phyloP scores from a whole-genome alignment of 2,888 invertebrate genomes.

The Eucriotettix oculatus region DNA sequence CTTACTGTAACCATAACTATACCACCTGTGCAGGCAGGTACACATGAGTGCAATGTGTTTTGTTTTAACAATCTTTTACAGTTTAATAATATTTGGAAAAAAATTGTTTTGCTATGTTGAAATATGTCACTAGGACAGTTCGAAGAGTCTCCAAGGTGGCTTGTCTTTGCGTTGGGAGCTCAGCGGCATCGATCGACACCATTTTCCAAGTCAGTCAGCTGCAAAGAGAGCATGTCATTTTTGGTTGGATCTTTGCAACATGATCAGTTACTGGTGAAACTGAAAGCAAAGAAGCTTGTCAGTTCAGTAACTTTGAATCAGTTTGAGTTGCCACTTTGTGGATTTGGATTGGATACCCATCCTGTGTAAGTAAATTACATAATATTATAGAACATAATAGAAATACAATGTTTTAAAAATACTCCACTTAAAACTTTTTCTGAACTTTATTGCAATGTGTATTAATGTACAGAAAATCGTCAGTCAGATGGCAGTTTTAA shows the following conservation, averaged over 20 bases:
- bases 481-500: no score
- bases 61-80: no score
- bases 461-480: no score
- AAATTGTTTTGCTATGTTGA: no score
- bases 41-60: no score
- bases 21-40: no score
- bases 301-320: slow-evolving; percentile 30
- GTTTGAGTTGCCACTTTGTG: slow-evolving; percentile 27
- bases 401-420: no score
- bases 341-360: slow-evolving; percentile 28
- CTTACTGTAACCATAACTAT: slow-evolving; percentile 25
- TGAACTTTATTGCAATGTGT: no score
- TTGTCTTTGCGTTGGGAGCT: slow-evolving; percentile 27
- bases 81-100: no score
- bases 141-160: slow-evolving; percentile 21
- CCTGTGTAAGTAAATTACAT: slow-evolving; percentile 22
- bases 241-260: slow-evolving; percentile 27
- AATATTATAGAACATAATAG: no score
- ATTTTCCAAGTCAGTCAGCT: slow-evolving; percentile 16
- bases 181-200: slow-evolving; percentile 26
- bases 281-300: slow-evolving; percentile 31
- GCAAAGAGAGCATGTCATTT: slow-evolving; percentile 32
- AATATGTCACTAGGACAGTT: no score
- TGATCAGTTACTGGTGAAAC: slow-evolving; percentile 28
- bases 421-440: no score